Evolutionary conservation across 2,888 invertebrate species (phyloP), one percentile per base, ranked within the genome.

Genomic region (Drepana falcataria): DNA sequence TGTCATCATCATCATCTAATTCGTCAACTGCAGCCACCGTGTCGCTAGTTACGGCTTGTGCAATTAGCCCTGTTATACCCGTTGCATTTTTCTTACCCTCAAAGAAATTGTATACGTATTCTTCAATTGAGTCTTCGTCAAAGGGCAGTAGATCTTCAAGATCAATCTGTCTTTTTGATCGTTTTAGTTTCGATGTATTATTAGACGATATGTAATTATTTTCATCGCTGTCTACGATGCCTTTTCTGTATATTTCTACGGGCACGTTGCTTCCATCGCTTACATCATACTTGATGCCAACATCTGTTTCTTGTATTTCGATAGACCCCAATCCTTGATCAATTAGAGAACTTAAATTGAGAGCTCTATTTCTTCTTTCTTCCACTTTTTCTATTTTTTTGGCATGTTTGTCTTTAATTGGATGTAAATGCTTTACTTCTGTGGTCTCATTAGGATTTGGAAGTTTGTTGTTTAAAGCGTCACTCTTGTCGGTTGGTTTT

Each of bases 371-470:
- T 48, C 69, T 77, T 66, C 85, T 76, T 41, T 68, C 58, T 54
- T 77, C 77, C 1, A 64, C 62, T 53, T 79, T 75, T 49, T 81
- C 77, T 35, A 77, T 60, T 64, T 84, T 85, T 51, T 86, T 85
- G 4, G 65, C 61, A 49, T 73, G 60, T 72, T 84, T 85, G 60
- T 87, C 83, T 65, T 81, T 85, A 52, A 79, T 66, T 4, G 88
- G 88, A 63, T 93, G 93, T 60, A 93, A 83, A 74, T 93, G 93
- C 75, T 92, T 93, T 1, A 93, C 93, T 68, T 88, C 86, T 59
- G 86, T 91, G 40, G 91, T 90, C 72, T 92, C 90, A 57, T 88
- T 85, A 3, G 79, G 81, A 60, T 89, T 90, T 7, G 87, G 77
- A 59, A 93, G 92, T 71, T 93, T 93, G 64, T 93, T 93, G 53